Evolutionary conservation across 2,888 invertebrate genomes (phyloP).

Genomic region (Drosophila anomelani): DNA sequence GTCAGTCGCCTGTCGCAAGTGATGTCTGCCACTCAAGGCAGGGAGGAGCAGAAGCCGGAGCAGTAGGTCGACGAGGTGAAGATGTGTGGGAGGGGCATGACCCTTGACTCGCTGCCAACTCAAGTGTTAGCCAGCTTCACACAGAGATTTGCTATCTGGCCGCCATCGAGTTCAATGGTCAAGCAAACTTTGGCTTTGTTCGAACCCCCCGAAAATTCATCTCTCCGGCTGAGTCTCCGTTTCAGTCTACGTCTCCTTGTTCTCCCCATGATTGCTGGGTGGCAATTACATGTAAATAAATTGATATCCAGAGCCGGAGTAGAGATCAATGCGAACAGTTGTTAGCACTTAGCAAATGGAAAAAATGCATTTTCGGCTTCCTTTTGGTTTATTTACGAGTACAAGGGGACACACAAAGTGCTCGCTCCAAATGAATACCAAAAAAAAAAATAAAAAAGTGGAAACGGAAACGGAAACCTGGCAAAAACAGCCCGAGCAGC

Average conservation of each 20-base stretch:
- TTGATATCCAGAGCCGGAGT: slow-evolving; percentile 57
- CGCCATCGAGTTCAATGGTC: slow-evolving; percentile 68
- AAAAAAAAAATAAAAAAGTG: not conserved
- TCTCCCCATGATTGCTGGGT: slow-evolving; percentile 12
- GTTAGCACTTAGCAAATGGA: slow-evolving; percentile 69
- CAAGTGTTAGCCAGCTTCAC: slow-evolving; percentile 55
- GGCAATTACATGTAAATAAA: slow-evolving; percentile 59
- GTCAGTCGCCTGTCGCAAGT: slow-evolving; percentile 69
- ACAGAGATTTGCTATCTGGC: slow-evolving; percentile 60
- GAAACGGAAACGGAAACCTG: not conserved
- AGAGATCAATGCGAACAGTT: slow-evolving; percentile 65
- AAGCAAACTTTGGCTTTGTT: slow-evolving; percentile 49
- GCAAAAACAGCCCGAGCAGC: not conserved
- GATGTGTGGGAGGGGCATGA: slow-evolving; percentile 20
- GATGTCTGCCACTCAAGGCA: slow-evolving; percentile 70
- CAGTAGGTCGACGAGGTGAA: slow-evolving; percentile 3
- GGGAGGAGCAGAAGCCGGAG: slow-evolving; percentile 2
- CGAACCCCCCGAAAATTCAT: slow-evolving; percentile 27
- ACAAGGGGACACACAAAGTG: slow-evolving; percentile 66
- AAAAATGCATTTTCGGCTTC: slow-evolving; percentile 72
- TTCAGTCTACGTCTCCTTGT: not conserved
- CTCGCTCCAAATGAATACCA: slow-evolving; percentile 15
- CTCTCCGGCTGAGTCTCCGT: not conserved
- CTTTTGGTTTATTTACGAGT: slow-evolving; percentile 74
- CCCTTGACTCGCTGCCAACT: slow-evolving; percentile 49